Conservation (phyloP, 2,113 vertebrate genomes). For the Trichomycterus rosablanca region DNA sequence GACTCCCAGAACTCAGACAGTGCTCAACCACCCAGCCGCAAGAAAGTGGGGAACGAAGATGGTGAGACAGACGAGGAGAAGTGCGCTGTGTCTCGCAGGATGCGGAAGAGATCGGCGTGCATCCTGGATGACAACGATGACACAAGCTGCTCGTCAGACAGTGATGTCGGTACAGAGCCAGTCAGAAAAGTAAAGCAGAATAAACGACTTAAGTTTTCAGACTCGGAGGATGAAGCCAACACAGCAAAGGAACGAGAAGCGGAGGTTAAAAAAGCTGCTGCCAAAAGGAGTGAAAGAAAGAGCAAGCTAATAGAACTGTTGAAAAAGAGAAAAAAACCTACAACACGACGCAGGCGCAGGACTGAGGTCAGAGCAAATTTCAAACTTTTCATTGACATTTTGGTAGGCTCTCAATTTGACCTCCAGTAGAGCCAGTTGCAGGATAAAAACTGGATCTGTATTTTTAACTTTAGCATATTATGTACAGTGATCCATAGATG, state of each 20-base stretch:
- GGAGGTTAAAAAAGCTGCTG: conserved; percentile 20
- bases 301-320: conserved; percentile 41
- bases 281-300: conserved; percentile 34
- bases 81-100: background rate
- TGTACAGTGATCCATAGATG: too few species aligned
- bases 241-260: conserved; percentile 16
- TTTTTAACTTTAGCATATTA: too few species aligned
- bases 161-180: conserved; percentile 37
- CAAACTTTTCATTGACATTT: too few species aligned
- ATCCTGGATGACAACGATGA: conserved; percentile 21
- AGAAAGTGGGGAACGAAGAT: background rate
- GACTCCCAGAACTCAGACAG: conserved; percentile 23
- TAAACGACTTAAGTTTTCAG: conserved; percentile 32
- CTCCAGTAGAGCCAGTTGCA: too few species aligned
- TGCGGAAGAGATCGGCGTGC: conserved; percentile 17
- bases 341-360: conserved; percentile 34
- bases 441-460: too few species aligned
- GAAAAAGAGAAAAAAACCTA: conserved; percentile 30
- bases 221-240: conserved; percentile 37
- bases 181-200: conserved; percentile 29
- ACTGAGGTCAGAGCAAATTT: conserved; percentile 10
- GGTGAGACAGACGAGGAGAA: conserved; percentile 38
- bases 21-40: background rate
- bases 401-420: too few species aligned
- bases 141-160: conserved; percentile 34